Conservation (phyloP, 2,113 vertebrate species). For the Bufo bufo region DNA sequence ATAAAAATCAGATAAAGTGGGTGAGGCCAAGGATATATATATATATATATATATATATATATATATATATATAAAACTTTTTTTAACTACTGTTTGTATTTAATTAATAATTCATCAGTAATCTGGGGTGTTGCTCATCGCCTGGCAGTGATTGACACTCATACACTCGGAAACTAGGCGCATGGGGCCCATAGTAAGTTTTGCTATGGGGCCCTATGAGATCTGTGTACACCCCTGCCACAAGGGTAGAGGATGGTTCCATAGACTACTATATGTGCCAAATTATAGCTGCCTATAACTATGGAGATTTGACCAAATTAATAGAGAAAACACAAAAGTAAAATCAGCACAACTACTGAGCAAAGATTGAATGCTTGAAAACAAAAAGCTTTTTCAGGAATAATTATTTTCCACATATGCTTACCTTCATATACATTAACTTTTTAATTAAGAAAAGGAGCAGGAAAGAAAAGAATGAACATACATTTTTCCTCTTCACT, state of each 20-base stretch:
- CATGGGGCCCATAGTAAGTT: too few relatives aligned
- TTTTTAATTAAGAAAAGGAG: slow-evolving; percentile 12
- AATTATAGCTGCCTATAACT: background rate
- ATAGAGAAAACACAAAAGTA: background rate
- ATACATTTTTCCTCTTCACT: slow-evolving; percentile 21
- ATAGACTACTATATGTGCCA: background rate
- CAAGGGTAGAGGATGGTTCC: background rate
- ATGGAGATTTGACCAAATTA: background rate
- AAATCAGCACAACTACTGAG: background rate
- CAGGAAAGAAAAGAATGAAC: background rate
- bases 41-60: too few relatives aligned
- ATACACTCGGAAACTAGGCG: too few relatives aligned
- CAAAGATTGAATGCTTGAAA: background rate
- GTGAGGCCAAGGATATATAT: too few relatives aligned
- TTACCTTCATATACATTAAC: background rate
- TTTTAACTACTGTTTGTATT: too few relatives aligned
- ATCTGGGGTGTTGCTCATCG: too few relatives aligned
- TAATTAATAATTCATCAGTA: too few relatives aligned
- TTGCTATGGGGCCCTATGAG: too few relatives aligned
- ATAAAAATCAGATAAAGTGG: too few relatives aligned
- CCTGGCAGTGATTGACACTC: too few relatives aligned
- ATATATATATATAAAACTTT: too few relatives aligned
- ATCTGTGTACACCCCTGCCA: too few relatives aligned
- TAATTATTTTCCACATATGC: background rate
- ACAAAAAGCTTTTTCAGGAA: background rate